Conservation (phyloP, 2,888 invertebrate genomes). For the Agriopis marginaria region DNA sequence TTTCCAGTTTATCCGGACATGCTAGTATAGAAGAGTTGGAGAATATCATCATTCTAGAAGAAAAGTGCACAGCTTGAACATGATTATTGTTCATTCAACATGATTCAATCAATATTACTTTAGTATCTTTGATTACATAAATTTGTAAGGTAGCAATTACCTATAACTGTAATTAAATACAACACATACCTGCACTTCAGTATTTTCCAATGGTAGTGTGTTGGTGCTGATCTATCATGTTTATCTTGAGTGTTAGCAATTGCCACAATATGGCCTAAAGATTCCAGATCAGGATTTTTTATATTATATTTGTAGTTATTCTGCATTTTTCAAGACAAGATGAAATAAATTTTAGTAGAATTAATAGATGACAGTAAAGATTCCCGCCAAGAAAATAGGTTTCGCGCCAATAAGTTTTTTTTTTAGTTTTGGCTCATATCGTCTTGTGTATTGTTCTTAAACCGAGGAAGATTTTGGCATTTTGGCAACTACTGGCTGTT, state of each 20-base stretch:
- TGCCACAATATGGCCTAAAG: slow-evolving; percentile 69
- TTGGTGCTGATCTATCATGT: slow-evolving; percentile 80
- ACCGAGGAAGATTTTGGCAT: no score
- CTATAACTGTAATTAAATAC: no score
- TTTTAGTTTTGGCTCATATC: background rate
- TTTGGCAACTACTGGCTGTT: no score
- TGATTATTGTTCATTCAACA: no score
- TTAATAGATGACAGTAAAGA: background rate
- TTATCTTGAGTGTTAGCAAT: slow-evolving; percentile 74
- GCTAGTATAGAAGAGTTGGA: slow-evolving; percentile 75
- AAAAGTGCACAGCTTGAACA: no score
- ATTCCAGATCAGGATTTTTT: slow-evolving; percentile 69
- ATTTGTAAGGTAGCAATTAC: no score
- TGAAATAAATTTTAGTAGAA: background rate
- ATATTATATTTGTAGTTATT: slow-evolving; percentile 61
- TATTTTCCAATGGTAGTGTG: slow-evolving; percentile 81
- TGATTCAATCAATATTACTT: background rate
- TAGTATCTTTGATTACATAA: background rate
- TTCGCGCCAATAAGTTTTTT: background rate
- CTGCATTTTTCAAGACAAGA: slow-evolving; percentile 52
- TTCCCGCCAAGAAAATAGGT: slow-evolving; percentile 18
- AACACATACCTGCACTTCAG: slow-evolving; percentile 75
- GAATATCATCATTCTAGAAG: slow-evolving; percentile 78
- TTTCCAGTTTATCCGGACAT: slow-evolving; percentile 73
- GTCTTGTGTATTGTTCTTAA: no score